Evolutionary conservation across 2,797 vertebrate species (phyloP).

Genomic region (Tokudaia muenninki): DNA sequence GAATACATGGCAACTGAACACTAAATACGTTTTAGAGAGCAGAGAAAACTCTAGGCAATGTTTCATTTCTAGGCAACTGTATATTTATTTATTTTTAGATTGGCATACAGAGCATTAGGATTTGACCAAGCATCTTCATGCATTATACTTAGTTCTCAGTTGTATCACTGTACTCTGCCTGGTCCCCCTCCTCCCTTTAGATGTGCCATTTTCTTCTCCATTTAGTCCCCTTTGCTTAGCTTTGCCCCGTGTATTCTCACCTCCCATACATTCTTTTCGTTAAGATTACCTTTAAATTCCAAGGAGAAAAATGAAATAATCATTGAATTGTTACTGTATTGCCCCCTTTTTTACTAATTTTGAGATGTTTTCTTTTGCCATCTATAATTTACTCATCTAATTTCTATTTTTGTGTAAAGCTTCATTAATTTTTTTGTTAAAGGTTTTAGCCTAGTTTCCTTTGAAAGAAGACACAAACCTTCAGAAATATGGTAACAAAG

Average conservation of each 20-base stretch:
- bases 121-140: not conserved
- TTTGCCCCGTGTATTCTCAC: not conserved
- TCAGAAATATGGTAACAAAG: constrained; percentile 58
- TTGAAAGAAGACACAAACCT: not conserved
- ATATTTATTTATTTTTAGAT: not conserved
- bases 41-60: not conserved
- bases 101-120: not conserved
- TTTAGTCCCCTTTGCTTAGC: not conserved
- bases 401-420: constrained; percentile 60
- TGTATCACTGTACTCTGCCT: not conserved
- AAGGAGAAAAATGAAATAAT: not conserved
- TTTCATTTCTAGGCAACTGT: not conserved
- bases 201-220: not conserved
- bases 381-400: constrained; percentile 1
- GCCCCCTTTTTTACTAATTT: not conserved
- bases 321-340: constrained; percentile 11
- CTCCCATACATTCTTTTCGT: not conserved
- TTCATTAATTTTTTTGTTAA: constrained; percentile 33
- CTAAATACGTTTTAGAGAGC: not conserved
- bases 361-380: not conserved
- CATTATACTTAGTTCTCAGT: not conserved
- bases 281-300: constrained; percentile 37
- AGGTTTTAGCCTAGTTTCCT: constrained; percentile 21
- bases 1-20: constrained; percentile 11
- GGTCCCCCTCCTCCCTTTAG: not conserved